Evolutionary conservation across 2,113 vertebrate species (phyloP), one percentile per base, ranked within the genome.

Genomic region (Columba livia): DNA sequence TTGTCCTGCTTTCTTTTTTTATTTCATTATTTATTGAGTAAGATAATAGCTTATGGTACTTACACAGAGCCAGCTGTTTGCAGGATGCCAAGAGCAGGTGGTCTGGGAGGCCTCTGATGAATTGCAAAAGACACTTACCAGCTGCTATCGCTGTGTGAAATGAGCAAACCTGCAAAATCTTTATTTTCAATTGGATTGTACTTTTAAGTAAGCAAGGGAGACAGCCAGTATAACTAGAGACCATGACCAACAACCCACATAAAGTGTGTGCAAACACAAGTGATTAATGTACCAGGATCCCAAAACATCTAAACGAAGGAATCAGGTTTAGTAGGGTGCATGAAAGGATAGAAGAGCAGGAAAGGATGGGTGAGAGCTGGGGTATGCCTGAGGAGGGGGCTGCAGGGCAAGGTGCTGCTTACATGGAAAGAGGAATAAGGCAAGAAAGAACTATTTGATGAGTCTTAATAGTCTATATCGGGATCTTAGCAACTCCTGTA

Each of bases 61-160:
- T 97, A 97, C 97, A 94, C 91, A 21, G 98, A 96, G 96, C 97
- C 98, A 98, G 98, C 98, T 98, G 98, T 98, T 98, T 97, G 97
- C 98, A 96, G 97, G 97, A 97, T 98, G 97, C 96, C 34, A 96
- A 95, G 98, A 98, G 98, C 98, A 98, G 98, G 98, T 98, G 98
- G 98, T 98, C 96, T 97, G 97, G 96, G 97, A 98, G 96, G 98
- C 97, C 98, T 98, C 98, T 97, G 98, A 98, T 98, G 98, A 98
- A 98, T 98, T 98, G 97, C 98, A 97, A 97, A 98, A 98, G 98
- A 98, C 98, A 98, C 98, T 98, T 98, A 98, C 97, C 98, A 98
- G 98, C 98, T 98, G 98, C 98, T 97, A 93, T 97, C 97, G 53
- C 97, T 97, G 97, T 97, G 97, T 97, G 98, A 98, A 98, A 98